These are phyloP conservation scores for Thymelicus lineola DNA, from an alignment of 2,888 invertebrate species.

Conservation along the genomic window DNA sequence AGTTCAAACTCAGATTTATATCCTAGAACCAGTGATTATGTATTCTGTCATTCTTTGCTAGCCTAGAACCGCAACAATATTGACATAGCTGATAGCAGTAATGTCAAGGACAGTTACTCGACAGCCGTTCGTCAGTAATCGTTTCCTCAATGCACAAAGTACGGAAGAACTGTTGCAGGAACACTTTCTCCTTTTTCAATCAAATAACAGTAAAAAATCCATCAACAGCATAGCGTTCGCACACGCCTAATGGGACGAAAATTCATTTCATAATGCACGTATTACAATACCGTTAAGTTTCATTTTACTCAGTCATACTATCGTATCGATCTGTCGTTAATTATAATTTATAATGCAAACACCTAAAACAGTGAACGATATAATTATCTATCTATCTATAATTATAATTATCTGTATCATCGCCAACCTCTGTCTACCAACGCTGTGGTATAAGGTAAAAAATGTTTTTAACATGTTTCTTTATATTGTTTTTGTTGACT, in stretches of 20 bases:
- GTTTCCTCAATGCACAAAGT: conserved; percentile 23
- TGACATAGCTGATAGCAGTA: conserved; percentile 7
- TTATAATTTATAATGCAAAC: background rate
- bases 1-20: background rate
- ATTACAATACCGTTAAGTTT: background rate
- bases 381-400: too few relatives aligned
- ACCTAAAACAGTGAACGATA: too few relatives aligned
- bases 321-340: background rate
- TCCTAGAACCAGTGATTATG: too few relatives aligned
- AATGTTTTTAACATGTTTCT: too few relatives aligned
- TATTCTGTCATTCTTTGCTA: too few relatives aligned
- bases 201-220: conserved; percentile 13
- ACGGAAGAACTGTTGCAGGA: conserved; percentile 29
- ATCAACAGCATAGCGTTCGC: background rate
- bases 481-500: too few relatives aligned
- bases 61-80: background rate
- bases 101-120: conserved; percentile 33
- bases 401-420: too few relatives aligned
- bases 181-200: conserved; percentile 34
- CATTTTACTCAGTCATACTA: background rate
- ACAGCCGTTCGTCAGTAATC: conserved; percentile 12
- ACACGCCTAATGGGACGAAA: conserved; percentile 17
- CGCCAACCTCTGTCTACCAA: too few relatives aligned
- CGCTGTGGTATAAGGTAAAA: too few relatives aligned
- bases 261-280: background rate